Conservation (phyloP, 2,797 vertebrate genomes). For the Rhinoraja longicauda region DNA sequence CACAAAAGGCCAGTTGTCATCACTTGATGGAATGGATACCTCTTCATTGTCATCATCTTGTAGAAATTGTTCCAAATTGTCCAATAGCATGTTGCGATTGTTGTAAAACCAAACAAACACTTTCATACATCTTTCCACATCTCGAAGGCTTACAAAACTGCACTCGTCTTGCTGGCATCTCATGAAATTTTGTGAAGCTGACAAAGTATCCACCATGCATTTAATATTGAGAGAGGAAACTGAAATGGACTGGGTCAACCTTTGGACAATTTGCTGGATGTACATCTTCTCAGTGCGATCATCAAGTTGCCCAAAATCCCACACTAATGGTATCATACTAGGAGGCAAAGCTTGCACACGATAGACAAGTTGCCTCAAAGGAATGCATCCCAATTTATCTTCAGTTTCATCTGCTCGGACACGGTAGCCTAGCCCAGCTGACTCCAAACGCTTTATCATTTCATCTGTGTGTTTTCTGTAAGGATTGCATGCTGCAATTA, state of each 20-base stretch:
- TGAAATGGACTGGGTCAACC: slow-evolving; percentile 53
- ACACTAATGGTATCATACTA: slow-evolving; percentile 88
- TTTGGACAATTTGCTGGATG: slow-evolving; percentile 84
- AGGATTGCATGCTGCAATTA: slow-evolving; percentile 94
- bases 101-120: slow-evolving; percentile 79
- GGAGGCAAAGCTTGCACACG: slow-evolving; percentile 89
- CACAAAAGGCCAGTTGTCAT: slow-evolving; percentile 75
- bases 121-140: slow-evolving; percentile 87
- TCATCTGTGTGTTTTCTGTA: slow-evolving; percentile 81
- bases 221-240: slow-evolving; percentile 38
- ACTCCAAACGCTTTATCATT: slow-evolving; percentile 82
- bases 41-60: slow-evolving; percentile 24
- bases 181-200: slow-evolving; percentile 82
- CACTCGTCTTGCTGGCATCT: slow-evolving; percentile 72
- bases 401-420: slow-evolving; percentile 77
- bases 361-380: slow-evolving; percentile 89
- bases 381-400: slow-evolving; percentile 84
- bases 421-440: slow-evolving; percentile 83
- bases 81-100: slow-evolving; percentile 60
- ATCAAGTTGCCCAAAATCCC: slow-evolving; percentile 94
- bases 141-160: slow-evolving; percentile 87
- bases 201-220: slow-evolving; percentile 66
- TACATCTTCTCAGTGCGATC: slow-evolving; percentile 75
- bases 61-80: slow-evolving; percentile 54
- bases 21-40: slow-evolving; percentile 38